Evolutionary conservation across 1,140 invertebrate genomes (phyloP).

Genomic region (Aphaenogaster rudis): DNA sequence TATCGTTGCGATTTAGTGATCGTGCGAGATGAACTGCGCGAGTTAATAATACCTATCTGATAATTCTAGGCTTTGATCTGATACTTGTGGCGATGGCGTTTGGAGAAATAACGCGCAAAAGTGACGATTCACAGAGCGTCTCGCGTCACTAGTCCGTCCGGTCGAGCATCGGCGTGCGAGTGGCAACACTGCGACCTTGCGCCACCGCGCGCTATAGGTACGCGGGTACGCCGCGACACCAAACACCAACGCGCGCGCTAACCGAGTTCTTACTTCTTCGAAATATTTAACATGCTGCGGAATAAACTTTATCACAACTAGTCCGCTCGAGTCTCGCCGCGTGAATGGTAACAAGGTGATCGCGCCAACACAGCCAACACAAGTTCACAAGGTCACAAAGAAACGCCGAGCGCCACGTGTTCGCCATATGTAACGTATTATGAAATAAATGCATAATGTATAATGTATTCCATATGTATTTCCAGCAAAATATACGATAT

Average conservation of each 20-base stretch:
- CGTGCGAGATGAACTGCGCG: no score
- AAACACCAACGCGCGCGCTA: no score
- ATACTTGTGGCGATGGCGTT: neutral
- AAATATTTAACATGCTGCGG: neutral
- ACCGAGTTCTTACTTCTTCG: neutral
- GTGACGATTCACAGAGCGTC: neutral
- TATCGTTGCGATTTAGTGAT: no score
- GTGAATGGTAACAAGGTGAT: neutral
- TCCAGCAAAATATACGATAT: neutral
- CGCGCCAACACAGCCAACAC: neutral
- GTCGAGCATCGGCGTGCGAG: neutral
- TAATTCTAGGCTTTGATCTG: no score
- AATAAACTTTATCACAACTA: neutral
- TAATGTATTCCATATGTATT: neutral
- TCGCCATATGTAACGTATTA: neutral
- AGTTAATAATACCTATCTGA: no score
- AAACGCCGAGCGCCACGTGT: neutral
- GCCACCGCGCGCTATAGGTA: no score
- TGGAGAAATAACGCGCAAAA: neutral
- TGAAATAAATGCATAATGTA: neutral
- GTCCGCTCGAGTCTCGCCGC: neutral
- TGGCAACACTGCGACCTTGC: neutral
- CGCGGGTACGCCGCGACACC: no score
- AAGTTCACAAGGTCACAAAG: neutral
- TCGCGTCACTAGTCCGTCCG: neutral